Percentiles rank a stretch among this genome's conserved stretches.
Evolutionary conservation across 2,797 vertebrate genomes (phyloP).

Genomic region (Hozukius guyotensis): DNA sequence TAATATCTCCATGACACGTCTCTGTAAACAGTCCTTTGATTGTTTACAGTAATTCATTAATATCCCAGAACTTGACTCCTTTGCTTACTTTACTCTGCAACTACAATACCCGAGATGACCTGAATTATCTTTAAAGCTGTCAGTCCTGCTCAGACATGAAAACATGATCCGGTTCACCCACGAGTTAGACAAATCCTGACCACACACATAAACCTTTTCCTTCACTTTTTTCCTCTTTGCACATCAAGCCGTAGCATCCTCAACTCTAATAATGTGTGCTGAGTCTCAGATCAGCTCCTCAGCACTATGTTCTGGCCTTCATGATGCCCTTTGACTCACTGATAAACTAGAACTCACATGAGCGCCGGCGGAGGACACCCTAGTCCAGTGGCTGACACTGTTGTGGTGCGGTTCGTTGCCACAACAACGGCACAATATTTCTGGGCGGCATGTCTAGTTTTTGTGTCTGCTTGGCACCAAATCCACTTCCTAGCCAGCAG

Average conservation of each 20-base stretch:
- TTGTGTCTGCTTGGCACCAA: slow-evolving; percentile 60
- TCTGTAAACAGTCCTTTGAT: background rate
- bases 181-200: slow-evolving; percentile 9
- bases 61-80: background rate
- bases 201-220: slow-evolving; percentile 8
- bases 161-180: background rate
- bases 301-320: background rate
- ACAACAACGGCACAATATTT: slow-evolving; percentile 64
- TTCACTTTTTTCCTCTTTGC: slow-evolving; percentile 4
- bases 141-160: background rate
- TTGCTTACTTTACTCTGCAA: background rate
- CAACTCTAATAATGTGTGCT: background rate
- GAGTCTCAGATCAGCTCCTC: slow-evolving; percentile 12
- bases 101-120: slow-evolving; percentile 3
- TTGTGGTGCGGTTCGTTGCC: slow-evolving; percentile 61
- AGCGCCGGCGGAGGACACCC: slow-evolving; percentile 18
- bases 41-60: background rate
- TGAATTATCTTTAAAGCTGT: background rate
- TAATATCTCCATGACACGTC: background rate
- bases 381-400: slow-evolving; percentile 41
- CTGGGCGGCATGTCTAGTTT: slow-evolving; percentile 54
- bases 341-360: slow-evolving; percentile 40
- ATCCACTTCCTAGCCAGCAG: slow-evolving; percentile 38
- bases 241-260: background rate
- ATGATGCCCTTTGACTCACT: background rate